These are phyloP conservation scores for Macrobrachium nipponense DNA, from an alignment of 1,140 invertebrate genomes.

Conservation along the genomic window DNA sequence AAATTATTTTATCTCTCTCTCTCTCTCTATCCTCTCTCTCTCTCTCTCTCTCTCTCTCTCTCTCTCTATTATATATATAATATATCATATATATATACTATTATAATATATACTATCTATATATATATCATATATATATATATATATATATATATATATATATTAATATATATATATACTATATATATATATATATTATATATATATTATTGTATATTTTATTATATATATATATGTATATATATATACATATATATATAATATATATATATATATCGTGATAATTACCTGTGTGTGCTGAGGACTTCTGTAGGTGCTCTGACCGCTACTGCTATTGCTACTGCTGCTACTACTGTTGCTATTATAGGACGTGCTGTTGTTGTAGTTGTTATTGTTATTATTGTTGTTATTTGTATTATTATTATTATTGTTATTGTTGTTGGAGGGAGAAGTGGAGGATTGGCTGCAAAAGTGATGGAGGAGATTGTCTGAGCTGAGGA, in stretches of 20 bases:
- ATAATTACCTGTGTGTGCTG: conserved; percentile 67
- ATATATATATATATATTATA: no score
- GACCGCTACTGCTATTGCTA: conserved; percentile 40
- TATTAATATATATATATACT: no score
- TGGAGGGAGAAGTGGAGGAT: conserved; percentile 9
- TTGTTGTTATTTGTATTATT: conserved; percentile 27
- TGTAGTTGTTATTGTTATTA: conserved; percentile 27
- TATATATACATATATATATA: background rate
- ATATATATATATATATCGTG: background rate
- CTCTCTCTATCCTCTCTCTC: conserved; percentile 1
- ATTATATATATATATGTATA: background rate
- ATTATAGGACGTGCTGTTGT: conserved; percentile 26
- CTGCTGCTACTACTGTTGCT: conserved; percentile 24
- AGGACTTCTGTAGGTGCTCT: conserved; percentile 42
- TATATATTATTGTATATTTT: no score
- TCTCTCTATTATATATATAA: background rate
- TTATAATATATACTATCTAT: no score
- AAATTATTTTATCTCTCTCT: background rate
- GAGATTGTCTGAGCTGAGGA: conserved; percentile 11
- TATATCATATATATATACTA: no score
- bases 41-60: conserved; percentile 11
- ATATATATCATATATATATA: no score
- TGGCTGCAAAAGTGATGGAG: conserved; percentile 14
- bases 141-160: no score
- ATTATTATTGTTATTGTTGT: conserved; percentile 20